These are phyloP conservation scores for Eudyptes chrysolophus DNA, from an alignment of 2,113 vertebrate genomes.

Conservation along the genomic window DNA sequence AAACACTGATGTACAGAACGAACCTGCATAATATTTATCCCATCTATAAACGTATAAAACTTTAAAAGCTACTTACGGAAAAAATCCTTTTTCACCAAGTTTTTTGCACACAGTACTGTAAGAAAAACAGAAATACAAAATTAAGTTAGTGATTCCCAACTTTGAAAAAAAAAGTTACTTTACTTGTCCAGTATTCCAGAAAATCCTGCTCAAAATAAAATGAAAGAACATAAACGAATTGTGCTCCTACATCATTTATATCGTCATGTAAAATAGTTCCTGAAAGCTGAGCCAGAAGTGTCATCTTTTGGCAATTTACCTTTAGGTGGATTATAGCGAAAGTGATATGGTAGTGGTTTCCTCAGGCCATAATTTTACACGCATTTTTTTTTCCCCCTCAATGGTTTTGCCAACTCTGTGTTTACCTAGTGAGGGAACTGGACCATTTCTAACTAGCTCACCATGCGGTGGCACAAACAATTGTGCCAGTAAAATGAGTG, in stretches of 20 bases:
- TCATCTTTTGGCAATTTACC: not conserved
- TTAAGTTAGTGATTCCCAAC: not conserved
- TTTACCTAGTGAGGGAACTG: not conserved
- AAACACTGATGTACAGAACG: not conserved
- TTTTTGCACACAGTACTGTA: conserved; percentile 97
- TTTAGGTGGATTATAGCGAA: not conserved
- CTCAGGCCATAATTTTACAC: not conserved
- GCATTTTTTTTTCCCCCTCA: not conserved
- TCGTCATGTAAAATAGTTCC: not conserved
- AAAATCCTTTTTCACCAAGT: conserved; percentile 98
- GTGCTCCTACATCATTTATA: not conserved
- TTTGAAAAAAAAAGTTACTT: not conserved
- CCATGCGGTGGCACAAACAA: not conserved
- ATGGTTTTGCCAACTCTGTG: not conserved
- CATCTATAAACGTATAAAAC: conserved; percentile 48
- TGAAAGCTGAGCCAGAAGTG: not conserved
- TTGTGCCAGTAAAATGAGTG: not conserved
- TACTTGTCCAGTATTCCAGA: not conserved
- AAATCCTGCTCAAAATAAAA: conserved; percentile 36
- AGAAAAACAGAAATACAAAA: conserved; percentile 68
- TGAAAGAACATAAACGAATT: not conserved
- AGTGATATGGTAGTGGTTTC: not conserved
- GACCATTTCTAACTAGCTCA: not conserved
- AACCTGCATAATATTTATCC: not conserved
- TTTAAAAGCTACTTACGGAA: conserved; percentile 88